phyloP scores from a whole-genome alignment of 1,140 invertebrate species.

The Pseudomyrmex dendroicus region DNA sequence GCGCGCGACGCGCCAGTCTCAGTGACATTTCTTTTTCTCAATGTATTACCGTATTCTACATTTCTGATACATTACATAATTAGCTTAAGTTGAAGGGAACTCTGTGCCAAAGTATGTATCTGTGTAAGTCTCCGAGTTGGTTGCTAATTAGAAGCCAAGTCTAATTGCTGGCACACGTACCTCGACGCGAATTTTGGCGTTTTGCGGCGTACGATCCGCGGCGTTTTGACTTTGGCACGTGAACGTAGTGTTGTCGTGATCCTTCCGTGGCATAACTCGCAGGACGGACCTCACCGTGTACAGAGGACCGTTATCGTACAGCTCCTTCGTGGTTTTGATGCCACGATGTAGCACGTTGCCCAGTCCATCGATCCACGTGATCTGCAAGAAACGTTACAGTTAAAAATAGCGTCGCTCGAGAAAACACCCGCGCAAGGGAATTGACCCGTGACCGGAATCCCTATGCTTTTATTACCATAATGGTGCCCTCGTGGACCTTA shows the following conservation, averaged over 20 bases:
- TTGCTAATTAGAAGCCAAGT: not conserved
- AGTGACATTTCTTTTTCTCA: conserved; percentile 3
- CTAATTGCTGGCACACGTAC: conserved; percentile 83
- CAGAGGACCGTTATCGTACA: conserved; percentile 91
- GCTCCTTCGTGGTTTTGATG: conserved; percentile 90
- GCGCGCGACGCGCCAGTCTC: not conserved
- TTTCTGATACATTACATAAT: not conserved
- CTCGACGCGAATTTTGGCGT: conserved; percentile 91
- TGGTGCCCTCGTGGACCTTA: conserved; percentile 23
- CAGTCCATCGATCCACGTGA: conserved; percentile 96
- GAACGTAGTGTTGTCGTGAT: conserved; percentile 95
- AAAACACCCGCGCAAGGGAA: conserved; percentile 53
- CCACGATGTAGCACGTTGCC: conserved; percentile 92
- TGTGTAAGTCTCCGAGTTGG: not conserved
- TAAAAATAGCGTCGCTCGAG: conserved; percentile 56
- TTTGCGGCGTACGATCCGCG: conserved; percentile 92
- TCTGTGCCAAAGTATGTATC: not conserved
- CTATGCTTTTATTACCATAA: conserved; percentile 55
- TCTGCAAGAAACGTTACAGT: conserved; percentile 86
- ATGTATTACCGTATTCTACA: not conserved
- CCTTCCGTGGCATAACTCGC: conserved; percentile 92
- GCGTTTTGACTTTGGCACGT: conserved; percentile 96
- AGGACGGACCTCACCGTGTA: conserved; percentile 94
- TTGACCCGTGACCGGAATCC: conserved; percentile 59
- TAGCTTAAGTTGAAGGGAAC: not conserved